These are phyloP conservation scores for Onychostruthus taczanowskii DNA, from an alignment of 2,113 vertebrate species.

Conservation along the genomic window DNA sequence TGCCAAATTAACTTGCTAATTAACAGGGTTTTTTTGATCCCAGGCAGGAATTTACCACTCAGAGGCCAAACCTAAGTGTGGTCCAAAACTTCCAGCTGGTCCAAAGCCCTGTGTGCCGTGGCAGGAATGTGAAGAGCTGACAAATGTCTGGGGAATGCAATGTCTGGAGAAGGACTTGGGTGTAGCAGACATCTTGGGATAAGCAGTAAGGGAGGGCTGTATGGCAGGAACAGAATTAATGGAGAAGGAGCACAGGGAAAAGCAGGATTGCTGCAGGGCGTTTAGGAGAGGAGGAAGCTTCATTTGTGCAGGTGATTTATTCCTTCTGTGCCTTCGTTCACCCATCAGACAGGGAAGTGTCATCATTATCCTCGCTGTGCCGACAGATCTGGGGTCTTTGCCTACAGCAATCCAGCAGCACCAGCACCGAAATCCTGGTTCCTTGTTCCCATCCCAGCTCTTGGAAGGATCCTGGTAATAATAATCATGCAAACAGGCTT, in stretches of 20 bases:
- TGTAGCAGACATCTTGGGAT: not conserved
- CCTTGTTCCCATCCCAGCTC: not conserved
- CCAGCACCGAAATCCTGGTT: not conserved
- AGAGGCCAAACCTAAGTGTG: not conserved
- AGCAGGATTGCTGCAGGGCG: not conserved
- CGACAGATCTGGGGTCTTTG: not conserved
- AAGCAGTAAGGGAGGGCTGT: not conserved
- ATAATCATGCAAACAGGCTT: not conserved
- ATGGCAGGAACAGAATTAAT: not conserved
- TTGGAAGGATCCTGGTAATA: not conserved
- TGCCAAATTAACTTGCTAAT: not conserved
- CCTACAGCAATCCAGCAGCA: not conserved
- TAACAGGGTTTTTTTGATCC: not conserved
- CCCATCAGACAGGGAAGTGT: not conserved
- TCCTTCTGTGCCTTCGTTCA: not conserved
- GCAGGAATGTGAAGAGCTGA: not conserved
- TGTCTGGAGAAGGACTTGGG: not conserved
- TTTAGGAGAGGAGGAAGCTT: not conserved
- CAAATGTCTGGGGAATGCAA: not conserved
- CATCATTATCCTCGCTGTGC: not conserved
- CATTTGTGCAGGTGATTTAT: not conserved
- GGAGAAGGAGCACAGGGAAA: not conserved
- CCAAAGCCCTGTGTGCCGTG: not conserved
- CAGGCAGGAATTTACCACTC: not conserved
- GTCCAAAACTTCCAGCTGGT: not conserved